Evolutionary conservation across 2,113 vertebrate species (phyloP), one percentile per base, ranked within the genome.

Genomic region (Syngnathus scovelli): DNA sequence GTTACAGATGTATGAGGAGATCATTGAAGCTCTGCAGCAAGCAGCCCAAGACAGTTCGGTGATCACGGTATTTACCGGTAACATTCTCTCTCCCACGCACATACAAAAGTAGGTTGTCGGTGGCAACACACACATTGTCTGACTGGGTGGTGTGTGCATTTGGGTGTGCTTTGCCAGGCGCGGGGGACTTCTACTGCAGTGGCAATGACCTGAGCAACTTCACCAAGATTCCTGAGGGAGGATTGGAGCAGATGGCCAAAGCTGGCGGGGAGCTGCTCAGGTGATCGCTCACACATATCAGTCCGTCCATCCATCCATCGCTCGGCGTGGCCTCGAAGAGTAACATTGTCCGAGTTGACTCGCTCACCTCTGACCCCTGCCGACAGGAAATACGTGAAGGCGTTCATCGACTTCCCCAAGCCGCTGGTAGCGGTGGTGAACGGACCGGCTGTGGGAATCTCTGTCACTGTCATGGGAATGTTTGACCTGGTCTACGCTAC

Each of bases 191-290:
- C 76, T 99, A 93, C 75, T 92, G 92, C 75, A 98, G 96, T 48
- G 97, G 96, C 21, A 99, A 99, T 61, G 96, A 99, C 70, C 89
- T 98, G 67, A 92, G 64, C 71, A 96, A 94, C 88, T 94, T 95
- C 81, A 41, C 84, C 8, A 75, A 87, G 2, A 2, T 89, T 52
- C 72, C 80, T 0, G 67, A 88, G 0, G 78, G 64, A 1, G 90
- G 77, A 0, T 4, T 91, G 37, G 68, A 93, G 77, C 87, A 90
- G 76, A 73, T 83, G 87, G 90, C 91, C 23, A 76, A 78, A 21
- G 70, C 75, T 0, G 46, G 71, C 16, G 86, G 79, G 23, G 61
- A 74, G 0, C 56, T 93, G 67, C 87, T 99, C 38, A 91, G 86
- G 96, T 98, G 85, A 63, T 0, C 51, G 7, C 23, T 9, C 7